phyloP scores from a whole-genome alignment of 1,140 invertebrate genomes.

The Cryptotermes secundus region DNA sequence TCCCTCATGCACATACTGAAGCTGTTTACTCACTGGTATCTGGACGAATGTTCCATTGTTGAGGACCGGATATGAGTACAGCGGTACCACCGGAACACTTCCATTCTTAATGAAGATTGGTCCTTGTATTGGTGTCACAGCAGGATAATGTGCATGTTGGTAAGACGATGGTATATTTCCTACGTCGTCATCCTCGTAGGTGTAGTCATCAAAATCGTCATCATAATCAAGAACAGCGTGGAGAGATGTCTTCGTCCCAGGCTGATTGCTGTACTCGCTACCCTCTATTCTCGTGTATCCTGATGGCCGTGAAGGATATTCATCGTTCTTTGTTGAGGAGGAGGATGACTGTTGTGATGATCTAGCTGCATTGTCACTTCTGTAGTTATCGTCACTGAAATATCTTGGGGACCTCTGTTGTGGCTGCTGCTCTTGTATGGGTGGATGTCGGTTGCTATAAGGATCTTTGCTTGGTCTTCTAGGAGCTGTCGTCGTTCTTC shows the following conservation, averaged over 20 bases:
- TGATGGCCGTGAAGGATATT: slow-evolving; percentile 37
- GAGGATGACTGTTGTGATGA: neutral
- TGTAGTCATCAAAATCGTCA: slow-evolving; percentile 46
- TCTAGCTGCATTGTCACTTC: slow-evolving; percentile 25
- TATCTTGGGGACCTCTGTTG: slow-evolving; percentile 33
- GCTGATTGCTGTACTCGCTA: slow-evolving; percentile 49
- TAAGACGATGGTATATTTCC: slow-evolving; percentile 43
- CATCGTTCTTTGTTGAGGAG: slow-evolving; percentile 44
- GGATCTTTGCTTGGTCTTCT: slow-evolving; percentile 21
- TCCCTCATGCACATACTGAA: neutral
- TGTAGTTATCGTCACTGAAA: slow-evolving; percentile 42
- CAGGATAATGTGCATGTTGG: slow-evolving; percentile 41
- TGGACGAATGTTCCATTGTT: slow-evolving; percentile 82
- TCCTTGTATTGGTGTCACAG: slow-evolving; percentile 76
- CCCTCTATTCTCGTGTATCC: slow-evolving; percentile 47
- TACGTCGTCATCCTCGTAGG: slow-evolving; percentile 57
- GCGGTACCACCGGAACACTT: slow-evolving; percentile 77
- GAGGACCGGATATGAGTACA: slow-evolving; percentile 76
- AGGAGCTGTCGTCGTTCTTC: slow-evolving; percentile 25
- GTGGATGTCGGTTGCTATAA: slow-evolving; percentile 33
- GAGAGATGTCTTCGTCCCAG: slow-evolving; percentile 60
- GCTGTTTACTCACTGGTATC: slow-evolving; percentile 72
- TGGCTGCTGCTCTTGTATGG: slow-evolving; percentile 23
- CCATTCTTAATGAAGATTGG: slow-evolving; percentile 78
- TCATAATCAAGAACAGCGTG: slow-evolving; percentile 71